Evolutionary conservation across 1,140 invertebrate genomes (phyloP).

Genomic region (Bombus soroeensis): DNA sequence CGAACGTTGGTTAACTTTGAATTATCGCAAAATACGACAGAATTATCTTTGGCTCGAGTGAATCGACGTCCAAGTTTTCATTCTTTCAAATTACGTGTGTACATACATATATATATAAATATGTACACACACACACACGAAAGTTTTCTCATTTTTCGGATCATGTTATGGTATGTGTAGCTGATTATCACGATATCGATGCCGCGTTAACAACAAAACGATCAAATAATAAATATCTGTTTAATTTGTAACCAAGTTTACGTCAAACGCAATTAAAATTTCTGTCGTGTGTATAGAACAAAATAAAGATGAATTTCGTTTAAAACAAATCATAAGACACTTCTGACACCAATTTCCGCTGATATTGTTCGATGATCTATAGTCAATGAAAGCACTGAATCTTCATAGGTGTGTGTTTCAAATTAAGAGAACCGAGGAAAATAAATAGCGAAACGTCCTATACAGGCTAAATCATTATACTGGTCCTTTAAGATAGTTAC

Average conservation of each 20-base stretch:
- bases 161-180: background rate
- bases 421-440: background rate
- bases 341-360: too few species aligned
- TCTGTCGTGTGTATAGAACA: background rate
- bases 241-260: background rate
- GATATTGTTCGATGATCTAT: too few species aligned
- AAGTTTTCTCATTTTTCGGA: too few species aligned
- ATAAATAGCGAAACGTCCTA: background rate
- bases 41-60: background rate
- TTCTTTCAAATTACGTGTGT: background rate
- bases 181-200: background rate
- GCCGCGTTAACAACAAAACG: background rate
- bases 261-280: background rate
- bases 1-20: background rate
- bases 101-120: background rate
- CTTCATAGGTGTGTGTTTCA: background rate
- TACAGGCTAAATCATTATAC: background rate
- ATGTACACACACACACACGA: rapidly evolving
- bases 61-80: background rate
- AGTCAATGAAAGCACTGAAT: background rate
- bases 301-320: background rate
- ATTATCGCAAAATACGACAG: background rate
- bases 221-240: background rate
- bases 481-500: background rate
- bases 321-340: too few species aligned